Conservation (phyloP, 2,797 vertebrate species). For the Lerista edwardsae region DNA sequence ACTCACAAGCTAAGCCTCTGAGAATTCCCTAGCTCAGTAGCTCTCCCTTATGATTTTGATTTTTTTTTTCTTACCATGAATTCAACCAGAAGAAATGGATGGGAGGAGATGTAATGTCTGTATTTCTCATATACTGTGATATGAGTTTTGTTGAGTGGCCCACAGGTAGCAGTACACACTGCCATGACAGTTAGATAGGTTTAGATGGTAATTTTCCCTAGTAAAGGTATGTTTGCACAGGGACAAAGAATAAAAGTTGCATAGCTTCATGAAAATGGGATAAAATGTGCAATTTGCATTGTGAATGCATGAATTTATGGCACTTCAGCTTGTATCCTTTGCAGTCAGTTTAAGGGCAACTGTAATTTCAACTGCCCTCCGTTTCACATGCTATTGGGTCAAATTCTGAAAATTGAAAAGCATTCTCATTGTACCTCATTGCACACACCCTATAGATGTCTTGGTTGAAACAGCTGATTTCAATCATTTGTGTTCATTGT, state of each 20-base stretch:
- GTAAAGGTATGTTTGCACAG: slow-evolving; percentile 55
- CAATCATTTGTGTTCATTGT: background rate
- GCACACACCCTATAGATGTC: background rate
- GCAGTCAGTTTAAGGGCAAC: slow-evolving; percentile 34
- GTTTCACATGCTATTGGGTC: slow-evolving; percentile 28
- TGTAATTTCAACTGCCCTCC: background rate
- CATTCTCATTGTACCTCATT: background rate
- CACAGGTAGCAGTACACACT: slow-evolving; percentile 24
- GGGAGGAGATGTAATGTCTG: slow-evolving; percentile 41
- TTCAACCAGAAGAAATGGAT: slow-evolving; percentile 39
- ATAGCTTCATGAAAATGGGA: slow-evolving; percentile 38
- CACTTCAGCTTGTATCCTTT: slow-evolving; percentile 23
- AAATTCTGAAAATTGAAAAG: background rate
- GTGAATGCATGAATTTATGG: slow-evolving; percentile 57
- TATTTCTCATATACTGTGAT: slow-evolving; percentile 51
- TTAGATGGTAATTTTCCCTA: slow-evolving; percentile 52
- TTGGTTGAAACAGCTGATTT: slow-evolving; percentile 9
- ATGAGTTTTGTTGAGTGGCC: slow-evolving; percentile 61
- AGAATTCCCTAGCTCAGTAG: slow-evolving; percentile 21
- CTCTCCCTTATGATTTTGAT: slow-evolving; percentile 16
- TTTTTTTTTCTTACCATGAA: slow-evolving; percentile 39
- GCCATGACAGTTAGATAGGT: slow-evolving; percentile 26
- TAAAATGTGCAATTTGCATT: slow-evolving; percentile 46
- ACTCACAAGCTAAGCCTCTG: background rate
- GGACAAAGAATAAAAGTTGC: slow-evolving; percentile 58